phyloP scores from a whole-genome alignment of 1,140 invertebrate species.

The Drosophila sucinea region DNA sequence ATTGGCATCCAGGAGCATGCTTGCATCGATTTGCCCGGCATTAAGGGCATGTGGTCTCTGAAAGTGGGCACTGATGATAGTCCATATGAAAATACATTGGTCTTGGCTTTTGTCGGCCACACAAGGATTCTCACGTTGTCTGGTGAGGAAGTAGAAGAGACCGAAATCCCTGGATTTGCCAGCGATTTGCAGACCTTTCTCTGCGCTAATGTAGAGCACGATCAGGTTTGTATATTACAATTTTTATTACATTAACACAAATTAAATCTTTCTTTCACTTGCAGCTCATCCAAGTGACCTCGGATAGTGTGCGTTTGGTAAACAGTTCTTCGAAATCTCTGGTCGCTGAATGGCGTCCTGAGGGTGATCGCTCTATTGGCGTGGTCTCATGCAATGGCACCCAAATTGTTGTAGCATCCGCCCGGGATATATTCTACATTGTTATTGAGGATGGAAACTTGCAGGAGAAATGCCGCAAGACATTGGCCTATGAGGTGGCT shows the following conservation, averaged over 20 bases:
- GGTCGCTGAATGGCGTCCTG: slow-evolving; percentile 91
- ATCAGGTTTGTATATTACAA: slow-evolving; percentile 84
- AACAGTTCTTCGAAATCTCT: slow-evolving; percentile 87
- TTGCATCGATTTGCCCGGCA: slow-evolving; percentile 97
- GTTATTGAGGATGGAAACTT: slow-evolving; percentile 89
- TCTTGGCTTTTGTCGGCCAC: slow-evolving; percentile 97
- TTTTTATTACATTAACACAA: not conserved
- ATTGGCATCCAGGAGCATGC: slow-evolving; percentile 99
- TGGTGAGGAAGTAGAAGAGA: slow-evolving; percentile 98
- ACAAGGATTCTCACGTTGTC: slow-evolving; percentile 94
- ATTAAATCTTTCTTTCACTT: not conserved
- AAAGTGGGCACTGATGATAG: slow-evolving; percentile 87
- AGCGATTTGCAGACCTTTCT: slow-evolving; percentile 96
- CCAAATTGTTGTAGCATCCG: slow-evolving; percentile 95
- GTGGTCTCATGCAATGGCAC: slow-evolving; percentile 93
- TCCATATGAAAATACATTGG: slow-evolving; percentile 92
- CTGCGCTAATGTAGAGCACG: slow-evolving; percentile 93
- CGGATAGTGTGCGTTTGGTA: slow-evolving; percentile 88
- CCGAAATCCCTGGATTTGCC: slow-evolving; percentile 94
- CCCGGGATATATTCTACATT: slow-evolving; percentile 94
- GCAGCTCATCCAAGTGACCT: slow-evolving; percentile 87
- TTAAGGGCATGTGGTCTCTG: slow-evolving; percentile 98
- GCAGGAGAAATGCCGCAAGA: slow-evolving; percentile 84
- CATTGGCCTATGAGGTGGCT: slow-evolving; percentile 90
- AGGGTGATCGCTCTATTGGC: slow-evolving; percentile 90